Evolutionary conservation across 2,113 vertebrate species (phyloP).

Genomic region (Fulica atra): DNA sequence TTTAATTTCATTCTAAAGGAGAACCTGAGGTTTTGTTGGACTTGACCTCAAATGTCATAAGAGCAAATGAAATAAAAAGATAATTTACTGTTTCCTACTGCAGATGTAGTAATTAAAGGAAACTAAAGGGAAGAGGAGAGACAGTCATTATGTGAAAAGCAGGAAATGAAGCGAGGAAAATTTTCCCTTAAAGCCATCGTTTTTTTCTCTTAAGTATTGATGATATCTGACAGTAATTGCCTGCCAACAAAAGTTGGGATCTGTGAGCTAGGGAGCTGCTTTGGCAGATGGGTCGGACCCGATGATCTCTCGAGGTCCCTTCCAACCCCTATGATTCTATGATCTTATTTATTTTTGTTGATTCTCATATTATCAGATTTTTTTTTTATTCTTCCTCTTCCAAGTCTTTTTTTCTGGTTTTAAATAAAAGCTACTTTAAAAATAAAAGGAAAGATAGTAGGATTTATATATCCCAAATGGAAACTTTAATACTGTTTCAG

Average conservation of each 20-base stretch:
- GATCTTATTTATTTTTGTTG: background rate
- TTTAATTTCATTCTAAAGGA: conserved; percentile 2
- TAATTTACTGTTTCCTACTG: background rate
- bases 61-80: background rate
- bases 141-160: background rate
- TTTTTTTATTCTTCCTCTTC: background rate
- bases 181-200: background rate
- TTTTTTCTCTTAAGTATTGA: background rate
- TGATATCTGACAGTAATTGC: background rate
- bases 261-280: no score
- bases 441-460: background rate
- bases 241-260: background rate
- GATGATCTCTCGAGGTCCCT: no score
- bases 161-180: background rate
- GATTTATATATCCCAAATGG: background rate
- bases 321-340: no score
- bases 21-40: background rate
- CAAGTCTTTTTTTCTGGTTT: background rate
- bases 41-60: background rate
- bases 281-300: no score
- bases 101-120: background rate
- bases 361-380: background rate
- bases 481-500: background rate
- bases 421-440: background rate
- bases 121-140: background rate